Conservation (phyloP, 1,140 invertebrate genomes). For the Macrotrachela quadricornifera region DNA sequence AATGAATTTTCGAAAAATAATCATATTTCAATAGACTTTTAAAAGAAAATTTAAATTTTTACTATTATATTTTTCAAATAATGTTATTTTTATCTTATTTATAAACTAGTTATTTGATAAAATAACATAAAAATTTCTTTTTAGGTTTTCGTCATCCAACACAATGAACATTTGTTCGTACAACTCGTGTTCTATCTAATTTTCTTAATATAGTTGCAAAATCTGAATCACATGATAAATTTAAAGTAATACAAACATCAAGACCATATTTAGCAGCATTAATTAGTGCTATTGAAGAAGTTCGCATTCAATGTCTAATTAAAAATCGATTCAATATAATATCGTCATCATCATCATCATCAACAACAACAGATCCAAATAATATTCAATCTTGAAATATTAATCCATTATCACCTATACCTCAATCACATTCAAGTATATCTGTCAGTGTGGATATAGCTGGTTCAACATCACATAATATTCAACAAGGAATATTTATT, state of each 20-base stretch:
- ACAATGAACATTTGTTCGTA: constrained; percentile 69
- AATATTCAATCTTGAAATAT: no score
- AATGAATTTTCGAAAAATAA: no score
- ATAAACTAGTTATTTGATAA: no score
- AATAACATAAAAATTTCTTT: no score
- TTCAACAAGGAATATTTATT: constrained; percentile 11
- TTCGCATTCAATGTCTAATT: constrained; percentile 72
- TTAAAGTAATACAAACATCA: constrained; percentile 69
- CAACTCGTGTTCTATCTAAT: constrained; percentile 65
- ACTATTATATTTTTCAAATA: no score
- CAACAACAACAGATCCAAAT: no score
- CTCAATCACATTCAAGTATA: constrained; percentile 7
- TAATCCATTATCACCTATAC: constrained; percentile 10
- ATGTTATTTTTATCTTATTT: no score
- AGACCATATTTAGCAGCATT: constrained; percentile 81
- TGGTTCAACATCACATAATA: no score
- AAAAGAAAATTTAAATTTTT: no score
- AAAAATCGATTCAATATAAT: constrained; percentile 43
- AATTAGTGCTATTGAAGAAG: constrained; percentile 83
- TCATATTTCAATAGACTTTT: no score
- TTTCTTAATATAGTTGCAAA: constrained; percentile 67
- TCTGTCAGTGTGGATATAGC: constrained; percentile 1
- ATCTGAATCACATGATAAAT: constrained; percentile 60
- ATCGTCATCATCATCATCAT: no score
- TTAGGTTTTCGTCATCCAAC: constrained; percentile 73